phyloP scores from a whole-genome alignment of 2,888 invertebrate genomes.

The Brachyptera risi region DNA sequence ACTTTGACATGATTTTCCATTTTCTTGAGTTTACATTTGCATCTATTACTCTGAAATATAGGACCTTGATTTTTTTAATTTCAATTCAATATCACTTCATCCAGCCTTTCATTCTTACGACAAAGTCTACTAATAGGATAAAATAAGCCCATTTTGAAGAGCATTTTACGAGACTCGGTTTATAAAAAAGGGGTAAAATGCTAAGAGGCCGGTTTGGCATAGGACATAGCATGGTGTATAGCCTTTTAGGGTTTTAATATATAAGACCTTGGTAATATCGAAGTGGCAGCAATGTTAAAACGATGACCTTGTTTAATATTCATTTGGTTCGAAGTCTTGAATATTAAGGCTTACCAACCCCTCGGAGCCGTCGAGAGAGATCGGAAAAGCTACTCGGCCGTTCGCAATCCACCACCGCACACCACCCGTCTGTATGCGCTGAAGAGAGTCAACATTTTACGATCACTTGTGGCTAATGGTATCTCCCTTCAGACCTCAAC shows the following conservation, averaged over 20 bases:
- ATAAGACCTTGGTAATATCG: constrained; percentile 17
- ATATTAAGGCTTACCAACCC: constrained; percentile 39
- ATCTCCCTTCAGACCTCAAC: not conserved
- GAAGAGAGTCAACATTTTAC: constrained; percentile 23
- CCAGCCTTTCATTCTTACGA: not conserved
- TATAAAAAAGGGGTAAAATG: not conserved
- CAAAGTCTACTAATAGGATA: not conserved
- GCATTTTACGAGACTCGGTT: not conserved
- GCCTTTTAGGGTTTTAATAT: constrained; percentile 22
- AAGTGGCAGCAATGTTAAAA: constrained; percentile 40
- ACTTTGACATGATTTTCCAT: no score
- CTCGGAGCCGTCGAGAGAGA: not conserved
- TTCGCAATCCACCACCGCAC: constrained; percentile 6
- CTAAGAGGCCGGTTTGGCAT: constrained; percentile 17
- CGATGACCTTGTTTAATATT: constrained; percentile 45
- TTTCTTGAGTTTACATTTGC: no score
- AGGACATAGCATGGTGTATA: constrained; percentile 14
- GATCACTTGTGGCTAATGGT: constrained; percentile 19
- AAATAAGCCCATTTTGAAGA: no score
- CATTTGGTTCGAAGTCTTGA: constrained; percentile 42
- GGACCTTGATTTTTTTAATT: not conserved
- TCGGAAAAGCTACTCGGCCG: not conserved
- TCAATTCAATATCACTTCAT: constrained; percentile 2
- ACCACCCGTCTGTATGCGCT: no score
- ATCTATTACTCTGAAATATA: not conserved